A percentile compares a stretch with the other conserved stretches of the same genome.
Evolutionary conservation across 2,113 vertebrate species (phyloP).

Genomic region (Entomyzon cyanotis): DNA sequence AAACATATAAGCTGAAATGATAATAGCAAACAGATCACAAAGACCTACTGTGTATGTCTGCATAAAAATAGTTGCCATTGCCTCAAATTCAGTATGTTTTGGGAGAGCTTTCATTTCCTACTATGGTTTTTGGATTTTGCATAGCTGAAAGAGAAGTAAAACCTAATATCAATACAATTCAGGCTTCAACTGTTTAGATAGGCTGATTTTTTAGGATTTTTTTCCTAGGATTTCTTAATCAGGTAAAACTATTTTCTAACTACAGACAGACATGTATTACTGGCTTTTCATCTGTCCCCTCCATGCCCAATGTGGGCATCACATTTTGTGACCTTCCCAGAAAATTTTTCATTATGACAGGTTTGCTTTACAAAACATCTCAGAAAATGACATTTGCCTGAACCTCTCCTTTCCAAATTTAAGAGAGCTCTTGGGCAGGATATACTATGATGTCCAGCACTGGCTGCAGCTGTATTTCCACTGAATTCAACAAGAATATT

Average conservation of each 20-base stretch:
- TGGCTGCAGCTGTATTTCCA: neutral
- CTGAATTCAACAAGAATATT: neutral
- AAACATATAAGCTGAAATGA: neutral
- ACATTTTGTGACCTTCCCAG: neutral
- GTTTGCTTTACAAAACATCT: neutral
- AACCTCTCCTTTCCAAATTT: neutral
- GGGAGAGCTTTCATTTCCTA: neutral
- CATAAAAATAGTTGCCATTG: neutral
- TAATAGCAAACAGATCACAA: neutral
- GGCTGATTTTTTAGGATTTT: neutral
- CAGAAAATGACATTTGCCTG: neutral
- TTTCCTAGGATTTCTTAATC: neutral
- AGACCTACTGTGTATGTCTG: neutral
- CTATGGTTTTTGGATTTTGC: neutral
- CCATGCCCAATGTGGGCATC: neutral
- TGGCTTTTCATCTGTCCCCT: neutral
- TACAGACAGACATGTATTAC: neutral
- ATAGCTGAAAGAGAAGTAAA: neutral
- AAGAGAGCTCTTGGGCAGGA: neutral
- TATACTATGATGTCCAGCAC: neutral
- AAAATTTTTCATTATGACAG: neutral
- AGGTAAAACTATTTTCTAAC: neutral
- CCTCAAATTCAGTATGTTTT: neutral
- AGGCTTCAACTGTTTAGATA: neutral
- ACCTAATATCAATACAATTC: neutral